Evolutionary conservation across 2,113 vertebrate species (phyloP).

Genomic region (Eleginops maclovinus): DNA sequence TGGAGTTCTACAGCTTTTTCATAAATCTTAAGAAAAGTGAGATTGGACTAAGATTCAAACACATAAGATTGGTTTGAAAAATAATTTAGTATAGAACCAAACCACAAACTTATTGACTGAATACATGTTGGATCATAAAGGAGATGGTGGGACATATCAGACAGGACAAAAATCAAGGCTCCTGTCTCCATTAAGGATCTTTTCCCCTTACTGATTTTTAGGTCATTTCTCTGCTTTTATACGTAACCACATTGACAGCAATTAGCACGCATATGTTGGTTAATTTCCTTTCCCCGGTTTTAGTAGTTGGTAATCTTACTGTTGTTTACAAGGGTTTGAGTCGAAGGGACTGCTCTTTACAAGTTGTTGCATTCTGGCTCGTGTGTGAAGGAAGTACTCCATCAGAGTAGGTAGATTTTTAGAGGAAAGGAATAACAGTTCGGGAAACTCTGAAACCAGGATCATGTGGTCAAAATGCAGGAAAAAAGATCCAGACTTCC

Average conservation of each 20-base stretch:
- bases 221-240: background rate
- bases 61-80: background rate
- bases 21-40: background rate
- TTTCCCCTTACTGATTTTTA: background rate
- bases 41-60: background rate
- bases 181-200: background rate
- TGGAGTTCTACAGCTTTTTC: background rate
- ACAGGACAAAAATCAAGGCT: background rate
- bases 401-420: background rate
- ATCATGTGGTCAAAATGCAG: conserved; percentile 4
- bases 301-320: background rate
- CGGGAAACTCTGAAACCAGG: conserved; percentile 4
- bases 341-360: background rate
- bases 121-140: background rate
- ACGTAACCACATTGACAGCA: background rate
- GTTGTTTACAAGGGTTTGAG: background rate
- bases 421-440: background rate
- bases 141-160: background rate
- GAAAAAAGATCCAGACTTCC: background rate
- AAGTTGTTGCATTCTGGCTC: background rate
- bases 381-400: background rate
- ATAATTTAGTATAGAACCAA: background rate
- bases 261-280: background rate
- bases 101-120: background rate
- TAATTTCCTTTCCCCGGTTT: background rate